These are phyloP conservation scores for Coenobita brevimanus DNA, from an alignment of 1,140 invertebrate species.

Conservation along the genomic window DNA sequence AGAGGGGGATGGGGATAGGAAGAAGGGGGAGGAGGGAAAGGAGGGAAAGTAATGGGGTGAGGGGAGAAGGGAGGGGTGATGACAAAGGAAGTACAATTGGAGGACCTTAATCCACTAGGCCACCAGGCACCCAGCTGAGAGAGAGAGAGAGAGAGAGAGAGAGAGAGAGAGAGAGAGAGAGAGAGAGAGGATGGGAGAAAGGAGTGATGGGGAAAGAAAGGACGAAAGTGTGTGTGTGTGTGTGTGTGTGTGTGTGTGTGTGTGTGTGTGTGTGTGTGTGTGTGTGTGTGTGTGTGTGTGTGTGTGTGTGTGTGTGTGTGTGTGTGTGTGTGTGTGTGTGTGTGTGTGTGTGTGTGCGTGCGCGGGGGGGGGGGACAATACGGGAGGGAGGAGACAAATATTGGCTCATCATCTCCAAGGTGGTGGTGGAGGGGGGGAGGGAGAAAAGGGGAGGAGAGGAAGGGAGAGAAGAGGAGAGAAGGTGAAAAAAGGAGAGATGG, in stretches of 20 bases:
- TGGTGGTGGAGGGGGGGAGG: background rate
- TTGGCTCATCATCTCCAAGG: too few relatives aligned
- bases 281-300: background rate
- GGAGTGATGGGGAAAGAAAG: background rate
- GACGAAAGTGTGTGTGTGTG: background rate
- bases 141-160: background rate
- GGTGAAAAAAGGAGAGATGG: too few relatives aligned
- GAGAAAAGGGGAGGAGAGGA: background rate
- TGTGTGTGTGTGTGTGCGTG: conserved; percentile 7
- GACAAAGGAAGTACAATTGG: too few relatives aligned
- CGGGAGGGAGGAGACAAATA: too few relatives aligned
- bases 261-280: background rate
- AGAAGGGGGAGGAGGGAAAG: background rate
- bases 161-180: background rate
- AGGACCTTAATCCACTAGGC: too few relatives aligned
- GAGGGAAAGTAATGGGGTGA: too few relatives aligned
- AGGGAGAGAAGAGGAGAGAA: too few relatives aligned
- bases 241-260: background rate
- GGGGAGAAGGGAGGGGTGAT: too few relatives aligned
- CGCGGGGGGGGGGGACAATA: background rate
- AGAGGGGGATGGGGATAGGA: background rate
- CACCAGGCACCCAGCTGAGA: too few relatives aligned
- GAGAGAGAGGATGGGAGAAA: background rate
- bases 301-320: conserved; percentile 17
- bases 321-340: conserved; percentile 21